A percentile compares a stretch with the other conserved stretches of the same genome.
Evolutionary conservation across 30 jellyfish, hydroid and myxozoan species (phyloP).

Genomic region (Nemopilema nomurai): DNA sequence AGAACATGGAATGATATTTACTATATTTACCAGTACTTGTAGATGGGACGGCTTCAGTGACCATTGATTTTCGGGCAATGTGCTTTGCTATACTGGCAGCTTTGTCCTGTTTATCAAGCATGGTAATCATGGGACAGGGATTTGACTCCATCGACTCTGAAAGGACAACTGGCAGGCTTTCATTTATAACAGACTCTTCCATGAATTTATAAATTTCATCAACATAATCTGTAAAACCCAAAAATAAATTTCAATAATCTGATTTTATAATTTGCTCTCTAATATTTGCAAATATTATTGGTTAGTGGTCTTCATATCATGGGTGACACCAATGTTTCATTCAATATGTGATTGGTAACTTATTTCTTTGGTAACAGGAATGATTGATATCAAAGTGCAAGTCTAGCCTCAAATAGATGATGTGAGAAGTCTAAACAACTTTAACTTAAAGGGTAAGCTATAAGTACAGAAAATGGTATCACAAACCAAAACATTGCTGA

Average conservation of each 20-base stretch:
- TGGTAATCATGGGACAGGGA: slow-evolving; percentile 3
- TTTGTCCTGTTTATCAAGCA: slow-evolving; percentile 13
- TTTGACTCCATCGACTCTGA: slow-evolving; percentile 2
- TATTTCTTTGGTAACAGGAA: background rate
- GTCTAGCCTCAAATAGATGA: background rate
- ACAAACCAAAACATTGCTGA: slow-evolving; percentile 18
- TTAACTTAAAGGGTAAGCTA: background rate
- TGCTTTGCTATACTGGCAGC: background rate
- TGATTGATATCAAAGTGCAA: background rate
- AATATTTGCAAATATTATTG: background rate
- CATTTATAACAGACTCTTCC: slow-evolving; percentile 2
- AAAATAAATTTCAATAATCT: background rate
- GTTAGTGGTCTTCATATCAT: background rate
- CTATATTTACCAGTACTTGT: background rate
- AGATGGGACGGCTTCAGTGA: slow-evolving; percentile 13
- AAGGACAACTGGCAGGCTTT: background rate
- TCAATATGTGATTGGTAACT: background rate
- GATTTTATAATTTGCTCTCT: background rate
- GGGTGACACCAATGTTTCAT: slow-evolving; percentile 8
- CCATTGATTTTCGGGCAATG: slow-evolving; percentile 1
- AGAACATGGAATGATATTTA: background rate
- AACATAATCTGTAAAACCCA: slow-evolving; percentile 12
- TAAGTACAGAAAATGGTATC: background rate
- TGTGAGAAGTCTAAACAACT: background rate
- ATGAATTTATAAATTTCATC: slow-evolving; percentile 3